Base-by-base conservation (phyloP, 2,888 invertebrate species). In the Yponomeuta plumbellus region DNA sequence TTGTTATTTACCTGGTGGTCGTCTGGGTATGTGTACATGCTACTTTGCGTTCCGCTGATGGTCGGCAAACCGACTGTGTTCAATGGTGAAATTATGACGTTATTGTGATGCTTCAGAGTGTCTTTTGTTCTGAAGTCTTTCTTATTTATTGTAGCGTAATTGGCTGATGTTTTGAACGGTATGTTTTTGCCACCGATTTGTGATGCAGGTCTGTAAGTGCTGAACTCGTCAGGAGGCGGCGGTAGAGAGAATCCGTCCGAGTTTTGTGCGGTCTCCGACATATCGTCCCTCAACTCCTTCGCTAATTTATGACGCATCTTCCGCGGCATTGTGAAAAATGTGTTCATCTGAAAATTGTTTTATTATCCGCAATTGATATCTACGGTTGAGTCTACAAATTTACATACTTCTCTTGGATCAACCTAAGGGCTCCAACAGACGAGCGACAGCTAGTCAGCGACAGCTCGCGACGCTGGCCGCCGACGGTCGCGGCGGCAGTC, bases 271-370 rank as follows among this genome's bases (percentile, higher is more conserved):
- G 87, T 85, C 75, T 86, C 89, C 0, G 89, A 89, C 4, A 75
- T 74, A 70, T 88, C 90, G 70, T 90, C 90, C 73, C 86, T 87
- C 58, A 87, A 73, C 70, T 88, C 88, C 69, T 83, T 87, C 0
- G 80, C 75, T 39, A 80, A 67, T 73, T 85, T 91, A 66, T 86
- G 83, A 1, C 85, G 83, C 75, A 82, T 80, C 76, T 87, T 90
- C 72, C 88, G 81, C 10, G 91, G 91, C 85, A 91, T 90, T 13
- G 91, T 90, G 72, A 89, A 89, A 71, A 90, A 91, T 56, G 90
- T 86, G 74, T 87, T 89, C 83, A 88, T 86, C 90, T 88, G 74
- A 67, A 84, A 86, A 65, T 61, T 8, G 34, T 34, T 40, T 23
- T 11, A 21, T 61, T 23, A 52, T 52, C 17, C 5, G 6, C 17